These are phyloP conservation scores for Protobothrops flavoviridis DNA, from an alignment of 2,113 vertebrate species.

Conservation along the genomic window DNA sequence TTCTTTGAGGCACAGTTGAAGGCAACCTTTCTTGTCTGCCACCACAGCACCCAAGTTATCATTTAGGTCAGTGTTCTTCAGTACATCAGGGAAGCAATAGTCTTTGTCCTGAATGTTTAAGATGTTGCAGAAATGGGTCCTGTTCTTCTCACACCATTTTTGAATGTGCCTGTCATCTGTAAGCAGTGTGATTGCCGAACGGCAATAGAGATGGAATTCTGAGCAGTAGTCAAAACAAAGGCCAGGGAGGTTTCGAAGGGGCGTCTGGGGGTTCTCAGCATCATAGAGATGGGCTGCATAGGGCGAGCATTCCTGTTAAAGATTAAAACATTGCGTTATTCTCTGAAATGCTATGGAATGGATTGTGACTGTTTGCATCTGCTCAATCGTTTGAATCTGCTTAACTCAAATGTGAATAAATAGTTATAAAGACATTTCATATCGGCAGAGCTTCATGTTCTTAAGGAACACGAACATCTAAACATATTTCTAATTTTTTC, in stretches of 20 bases:
- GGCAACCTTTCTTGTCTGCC: conserved; percentile 70
- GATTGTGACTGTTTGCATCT: neutral
- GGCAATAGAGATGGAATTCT: conserved; percentile 71
- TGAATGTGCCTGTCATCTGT: conserved; percentile 59
- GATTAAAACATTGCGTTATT: neutral
- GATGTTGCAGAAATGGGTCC: conserved; percentile 71
- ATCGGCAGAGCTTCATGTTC: neutral
- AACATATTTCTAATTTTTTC: neutral
- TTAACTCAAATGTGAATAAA: neutral
- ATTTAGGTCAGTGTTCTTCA: conserved; percentile 71
- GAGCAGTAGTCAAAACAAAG: conserved; percentile 81
- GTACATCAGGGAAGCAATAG: conserved; percentile 81
- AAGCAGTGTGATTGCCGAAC: conserved; percentile 71
- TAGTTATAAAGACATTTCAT: neutral
- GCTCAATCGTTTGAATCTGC: neutral
- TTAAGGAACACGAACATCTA: neutral
- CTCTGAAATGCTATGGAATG: neutral
- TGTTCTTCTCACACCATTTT: conserved; percentile 54
- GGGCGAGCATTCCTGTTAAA: conserved; percentile 81
- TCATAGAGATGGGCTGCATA: conserved; percentile 83
- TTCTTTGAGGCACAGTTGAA: conserved; percentile 81
- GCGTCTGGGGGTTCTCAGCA: conserved; percentile 76
- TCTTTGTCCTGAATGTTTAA: conserved; percentile 76
- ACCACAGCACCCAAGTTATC: conserved; percentile 69
- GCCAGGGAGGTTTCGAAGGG: conserved; percentile 76